Percentiles rank a stretch among this genome's conserved stretches.
These are phyloP conservation scores for Zosterops borbonicus DNA, from an alignment of 2,113 vertebrate genomes.

Conservation along the genomic window DNA sequence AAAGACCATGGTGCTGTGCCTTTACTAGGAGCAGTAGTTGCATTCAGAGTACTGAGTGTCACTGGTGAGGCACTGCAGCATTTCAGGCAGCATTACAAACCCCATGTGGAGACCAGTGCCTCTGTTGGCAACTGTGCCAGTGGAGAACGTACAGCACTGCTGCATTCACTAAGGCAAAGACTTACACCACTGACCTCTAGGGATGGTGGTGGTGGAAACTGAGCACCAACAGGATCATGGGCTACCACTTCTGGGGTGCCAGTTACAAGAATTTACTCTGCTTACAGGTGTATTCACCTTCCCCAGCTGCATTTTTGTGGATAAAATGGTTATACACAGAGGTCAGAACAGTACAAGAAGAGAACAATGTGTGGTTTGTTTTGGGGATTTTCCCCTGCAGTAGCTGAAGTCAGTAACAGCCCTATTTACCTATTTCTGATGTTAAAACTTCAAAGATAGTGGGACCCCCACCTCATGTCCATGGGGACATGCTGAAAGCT, in stretches of 20 bases:
- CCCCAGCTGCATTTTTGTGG: not conserved
- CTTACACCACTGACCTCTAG: not conserved
- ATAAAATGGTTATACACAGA: not conserved
- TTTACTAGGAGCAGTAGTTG: not conserved
- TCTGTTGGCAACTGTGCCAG: not conserved
- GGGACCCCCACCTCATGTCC: not conserved
- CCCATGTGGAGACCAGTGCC: not conserved
- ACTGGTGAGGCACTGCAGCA: not conserved
- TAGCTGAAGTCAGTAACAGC: not conserved
- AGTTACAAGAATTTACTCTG: not conserved
- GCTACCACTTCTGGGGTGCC: not conserved
- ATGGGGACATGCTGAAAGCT: slow-evolving; percentile 31
- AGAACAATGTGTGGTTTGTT: not conserved
- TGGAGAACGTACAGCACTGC: not conserved
- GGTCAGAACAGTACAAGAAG: not conserved
- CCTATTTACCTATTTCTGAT: not conserved
- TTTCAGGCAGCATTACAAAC: not conserved
- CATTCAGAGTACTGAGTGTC: not conserved
- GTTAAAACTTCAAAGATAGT: not conserved
- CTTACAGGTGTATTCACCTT: not conserved
- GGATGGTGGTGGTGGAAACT: not conserved
- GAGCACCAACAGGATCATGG: not conserved
- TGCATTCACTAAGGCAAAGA: not conserved
- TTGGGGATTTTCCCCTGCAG: accelerated
- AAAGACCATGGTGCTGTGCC: not conserved